Conservation (phyloP, 2,888 invertebrate species). For the Hyppa rectilinea region DNA sequence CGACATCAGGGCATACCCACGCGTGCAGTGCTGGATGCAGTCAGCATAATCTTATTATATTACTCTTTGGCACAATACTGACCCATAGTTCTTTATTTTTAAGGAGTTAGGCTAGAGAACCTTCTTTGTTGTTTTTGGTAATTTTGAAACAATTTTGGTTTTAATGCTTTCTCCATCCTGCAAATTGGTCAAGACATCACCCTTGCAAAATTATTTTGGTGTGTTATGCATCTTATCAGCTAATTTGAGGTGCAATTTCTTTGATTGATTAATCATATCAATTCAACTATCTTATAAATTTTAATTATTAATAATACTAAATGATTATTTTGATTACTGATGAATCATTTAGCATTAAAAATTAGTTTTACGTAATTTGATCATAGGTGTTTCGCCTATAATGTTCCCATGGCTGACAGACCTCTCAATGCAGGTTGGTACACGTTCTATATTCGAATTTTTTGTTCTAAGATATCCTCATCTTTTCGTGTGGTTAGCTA, state of each 20-base stretch:
- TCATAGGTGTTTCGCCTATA: too few relatives aligned
- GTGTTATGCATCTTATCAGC: not conserved
- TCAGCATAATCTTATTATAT: too few relatives aligned
- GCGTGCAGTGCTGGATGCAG: slow-evolving; percentile 82
- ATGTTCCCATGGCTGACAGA: too few relatives aligned
- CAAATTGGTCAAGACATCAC: not conserved
- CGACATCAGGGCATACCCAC: slow-evolving; percentile 78
- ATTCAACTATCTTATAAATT: not conserved
- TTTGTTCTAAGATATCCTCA: too few relatives aligned
- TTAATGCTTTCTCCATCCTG: not conserved
- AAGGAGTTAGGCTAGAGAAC: not conserved
- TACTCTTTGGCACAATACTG: too few relatives aligned
- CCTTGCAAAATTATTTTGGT: not conserved
- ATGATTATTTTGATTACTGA: too few relatives aligned
- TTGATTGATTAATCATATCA: not conserved
- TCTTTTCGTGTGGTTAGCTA: too few relatives aligned
- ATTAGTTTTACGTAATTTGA: not conserved
- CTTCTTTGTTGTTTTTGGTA: not conserved
- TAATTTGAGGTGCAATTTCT: not conserved
- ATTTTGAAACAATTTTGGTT: slow-evolving; percentile 1
- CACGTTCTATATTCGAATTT: too few relatives aligned
- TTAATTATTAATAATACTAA: too few relatives aligned
- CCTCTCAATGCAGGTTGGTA: too few relatives aligned
- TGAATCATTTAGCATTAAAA: not conserved
- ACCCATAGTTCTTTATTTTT: not conserved